These are phyloP conservation scores for Andrena haemorrhoa DNA, from an alignment of 2,888 invertebrate genomes.

Conservation along the genomic window DNA sequence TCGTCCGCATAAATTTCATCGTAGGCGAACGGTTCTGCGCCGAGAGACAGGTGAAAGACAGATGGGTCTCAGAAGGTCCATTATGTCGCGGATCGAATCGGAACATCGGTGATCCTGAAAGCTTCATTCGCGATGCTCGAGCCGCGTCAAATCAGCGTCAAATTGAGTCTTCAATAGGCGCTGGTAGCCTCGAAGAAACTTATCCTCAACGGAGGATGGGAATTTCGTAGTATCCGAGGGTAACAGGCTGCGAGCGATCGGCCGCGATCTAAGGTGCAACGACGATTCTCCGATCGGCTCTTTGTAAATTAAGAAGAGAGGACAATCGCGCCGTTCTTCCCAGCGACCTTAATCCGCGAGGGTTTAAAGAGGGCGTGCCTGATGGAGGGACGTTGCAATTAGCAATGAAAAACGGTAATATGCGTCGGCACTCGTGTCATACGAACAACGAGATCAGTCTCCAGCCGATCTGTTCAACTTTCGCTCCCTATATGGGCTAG, in stretches of 20 bases:
- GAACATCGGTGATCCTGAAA: slow-evolving; percentile 55
- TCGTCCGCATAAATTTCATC: slow-evolving; percentile 72
- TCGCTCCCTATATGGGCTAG: slow-evolving; percentile 84
- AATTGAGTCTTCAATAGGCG: neutral
- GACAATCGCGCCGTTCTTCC: slow-evolving; percentile 27
- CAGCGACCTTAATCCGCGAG: slow-evolving; percentile 23
- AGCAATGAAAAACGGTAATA: slow-evolving; percentile 62
- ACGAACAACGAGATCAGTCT: slow-evolving; percentile 71
- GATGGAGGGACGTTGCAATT: slow-evolving; percentile 48
- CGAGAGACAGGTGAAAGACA: slow-evolving; percentile 65
- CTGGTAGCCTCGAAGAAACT: neutral
- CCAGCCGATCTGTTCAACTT: slow-evolving; percentile 80
- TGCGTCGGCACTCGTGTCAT: slow-evolving; percentile 64
- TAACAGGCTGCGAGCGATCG: neutral
- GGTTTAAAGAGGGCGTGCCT: slow-evolving; percentile 26
- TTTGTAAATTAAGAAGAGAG: neutral
- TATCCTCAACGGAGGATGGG: neutral
- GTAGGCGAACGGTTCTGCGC: slow-evolving; percentile 51
- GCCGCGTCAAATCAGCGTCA: slow-evolving; percentile 5
- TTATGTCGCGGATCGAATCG: slow-evolving; percentile 61
- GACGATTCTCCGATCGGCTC: neutral
- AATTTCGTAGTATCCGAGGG: neutral
- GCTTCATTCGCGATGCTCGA: slow-evolving; percentile 53
- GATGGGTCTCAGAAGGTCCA: slow-evolving; percentile 64
- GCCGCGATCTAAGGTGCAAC: neutral